Evolutionary conservation across 2,888 invertebrate species (phyloP).

Genomic region (Temnothorax ravouxi): DNA sequence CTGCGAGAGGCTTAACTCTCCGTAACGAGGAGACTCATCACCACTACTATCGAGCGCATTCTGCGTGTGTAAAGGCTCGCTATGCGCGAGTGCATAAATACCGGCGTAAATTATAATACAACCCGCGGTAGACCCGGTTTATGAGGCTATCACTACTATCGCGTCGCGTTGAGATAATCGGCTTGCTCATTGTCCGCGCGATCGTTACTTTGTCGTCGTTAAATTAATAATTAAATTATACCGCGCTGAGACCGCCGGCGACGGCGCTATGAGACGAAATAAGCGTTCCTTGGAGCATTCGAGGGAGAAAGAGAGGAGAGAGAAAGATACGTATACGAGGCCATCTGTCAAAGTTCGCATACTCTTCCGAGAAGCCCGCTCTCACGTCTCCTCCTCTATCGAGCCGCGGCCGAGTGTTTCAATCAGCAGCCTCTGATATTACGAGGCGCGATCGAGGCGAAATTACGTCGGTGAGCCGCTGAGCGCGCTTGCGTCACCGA

Average conservation of each 20-base stretch:
- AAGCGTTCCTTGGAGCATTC: constrained; percentile 59
- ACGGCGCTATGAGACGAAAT: no score
- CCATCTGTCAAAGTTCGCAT: constrained; percentile 76
- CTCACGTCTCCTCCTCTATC: constrained; percentile 69
- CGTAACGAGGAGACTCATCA: constrained; percentile 20
- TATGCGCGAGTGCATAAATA: constrained; percentile 37
- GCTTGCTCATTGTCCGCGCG: constrained; percentile 52
- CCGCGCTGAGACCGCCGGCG: constrained; percentile 28
- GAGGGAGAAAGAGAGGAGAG: constrained; percentile 14
- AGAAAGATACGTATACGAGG: constrained; percentile 58
- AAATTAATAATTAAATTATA: constrained; percentile 66
- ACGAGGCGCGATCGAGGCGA: constrained; percentile 65
- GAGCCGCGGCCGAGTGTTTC: constrained; percentile 66
- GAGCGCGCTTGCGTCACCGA: constrained; percentile 32
- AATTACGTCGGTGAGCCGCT: no score
- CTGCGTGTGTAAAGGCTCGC: background rate
- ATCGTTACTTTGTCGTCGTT: constrained; percentile 56
- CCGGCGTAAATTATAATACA: constrained; percentile 44
- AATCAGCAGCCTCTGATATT: constrained; percentile 69
- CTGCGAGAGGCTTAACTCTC: constrained; percentile 12
- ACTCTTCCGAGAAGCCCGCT: constrained; percentile 73
- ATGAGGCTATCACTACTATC: background rate
- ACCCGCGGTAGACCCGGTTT: constrained; percentile 11
- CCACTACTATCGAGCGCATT: background rate
- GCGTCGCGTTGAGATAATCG: constrained; percentile 48